Conservation (phyloP, 2,113 vertebrate genomes). For the Myodes glareolus region DNA sequence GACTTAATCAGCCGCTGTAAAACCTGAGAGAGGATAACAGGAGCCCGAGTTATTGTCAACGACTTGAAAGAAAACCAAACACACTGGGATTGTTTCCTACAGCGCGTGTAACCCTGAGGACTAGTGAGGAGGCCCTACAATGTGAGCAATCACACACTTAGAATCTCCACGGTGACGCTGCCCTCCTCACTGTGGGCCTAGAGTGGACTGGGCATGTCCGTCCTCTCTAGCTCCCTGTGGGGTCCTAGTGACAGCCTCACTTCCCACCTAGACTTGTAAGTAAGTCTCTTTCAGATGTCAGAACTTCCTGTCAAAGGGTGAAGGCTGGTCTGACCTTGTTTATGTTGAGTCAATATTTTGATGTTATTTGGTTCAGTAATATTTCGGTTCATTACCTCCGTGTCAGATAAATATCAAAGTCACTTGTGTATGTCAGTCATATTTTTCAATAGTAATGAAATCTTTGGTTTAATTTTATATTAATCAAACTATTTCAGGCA, state of each 20-base stretch:
- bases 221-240: not conserved
- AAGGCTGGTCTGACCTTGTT: not conserved
- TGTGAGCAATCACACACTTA: not conserved
- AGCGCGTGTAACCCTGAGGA: not conserved
- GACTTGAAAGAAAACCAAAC: slow-evolving; percentile 52
- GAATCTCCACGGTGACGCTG: not conserved
- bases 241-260: not conserved
- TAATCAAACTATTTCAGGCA: not conserved
- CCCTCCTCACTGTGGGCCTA: not conserved
- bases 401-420: slow-evolving; percentile 35
- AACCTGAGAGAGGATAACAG: slow-evolving; percentile 88
- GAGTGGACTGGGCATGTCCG: not conserved
- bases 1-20: slow-evolving; percentile 98
- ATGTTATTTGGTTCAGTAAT: slow-evolving; percentile 18
- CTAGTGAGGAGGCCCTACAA: not conserved
- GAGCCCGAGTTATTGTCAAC: slow-evolving; percentile 17
- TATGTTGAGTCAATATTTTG: slow-evolving; percentile 32
- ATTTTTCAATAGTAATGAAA: slow-evolving; percentile 7
- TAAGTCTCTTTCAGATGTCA: slow-evolving; percentile 45
- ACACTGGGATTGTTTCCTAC: not conserved
- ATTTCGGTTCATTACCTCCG: slow-evolving; percentile 18
- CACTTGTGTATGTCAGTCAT: not conserved
- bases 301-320: not conserved
- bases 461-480: slow-evolving; percentile 28
- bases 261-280: slow-evolving; percentile 36